phyloP scores from a whole-genome alignment of 2,797 vertebrate genomes.

The Sandelia bainsii region DNA sequence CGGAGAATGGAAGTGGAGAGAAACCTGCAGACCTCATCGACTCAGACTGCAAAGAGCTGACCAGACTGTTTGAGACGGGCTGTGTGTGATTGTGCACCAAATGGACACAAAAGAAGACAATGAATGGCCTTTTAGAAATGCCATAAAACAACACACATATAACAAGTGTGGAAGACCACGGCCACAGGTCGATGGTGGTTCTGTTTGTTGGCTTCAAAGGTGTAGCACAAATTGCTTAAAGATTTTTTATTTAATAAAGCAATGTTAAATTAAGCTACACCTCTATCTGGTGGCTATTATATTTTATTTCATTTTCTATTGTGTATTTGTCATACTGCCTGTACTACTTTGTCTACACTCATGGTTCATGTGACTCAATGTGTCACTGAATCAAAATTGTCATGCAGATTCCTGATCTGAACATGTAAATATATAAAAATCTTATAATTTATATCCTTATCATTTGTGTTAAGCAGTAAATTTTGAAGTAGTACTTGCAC shows the following conservation, averaged over 20 bases:
- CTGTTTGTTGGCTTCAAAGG: constrained; percentile 38
- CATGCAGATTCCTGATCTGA: constrained; percentile 16
- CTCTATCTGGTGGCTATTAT: constrained; percentile 17
- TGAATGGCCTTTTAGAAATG: constrained; percentile 1
- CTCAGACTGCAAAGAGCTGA: constrained; percentile 89
- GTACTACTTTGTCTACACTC: constrained; percentile 19
- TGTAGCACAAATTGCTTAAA: constrained; percentile 12
- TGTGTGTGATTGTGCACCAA: constrained; percentile 67
- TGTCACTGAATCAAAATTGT: constrained; percentile 6
- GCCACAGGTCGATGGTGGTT: background rate
- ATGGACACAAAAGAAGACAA: constrained; percentile 4
- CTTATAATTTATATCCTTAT: constrained; percentile 2
- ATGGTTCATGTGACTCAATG: constrained; percentile 1
- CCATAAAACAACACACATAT: background rate
- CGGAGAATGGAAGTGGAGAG: constrained; percentile 89
- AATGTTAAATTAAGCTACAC: constrained; percentile 16
- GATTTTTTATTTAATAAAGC: constrained; percentile 14
- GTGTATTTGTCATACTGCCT: constrained; percentile 16
- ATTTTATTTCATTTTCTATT: constrained; percentile 36
- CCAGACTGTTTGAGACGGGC: constrained; percentile 86
- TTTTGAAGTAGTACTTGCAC: constrained; percentile 33
- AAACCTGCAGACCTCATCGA: constrained; percentile 94
- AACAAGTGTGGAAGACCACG: constrained; percentile 5
- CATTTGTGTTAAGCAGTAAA: background rate
- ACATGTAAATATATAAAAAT: background rate